phyloP scores from a whole-genome alignment of 2,888 invertebrate genomes.

The Arrhopalites spinosus region DNA sequence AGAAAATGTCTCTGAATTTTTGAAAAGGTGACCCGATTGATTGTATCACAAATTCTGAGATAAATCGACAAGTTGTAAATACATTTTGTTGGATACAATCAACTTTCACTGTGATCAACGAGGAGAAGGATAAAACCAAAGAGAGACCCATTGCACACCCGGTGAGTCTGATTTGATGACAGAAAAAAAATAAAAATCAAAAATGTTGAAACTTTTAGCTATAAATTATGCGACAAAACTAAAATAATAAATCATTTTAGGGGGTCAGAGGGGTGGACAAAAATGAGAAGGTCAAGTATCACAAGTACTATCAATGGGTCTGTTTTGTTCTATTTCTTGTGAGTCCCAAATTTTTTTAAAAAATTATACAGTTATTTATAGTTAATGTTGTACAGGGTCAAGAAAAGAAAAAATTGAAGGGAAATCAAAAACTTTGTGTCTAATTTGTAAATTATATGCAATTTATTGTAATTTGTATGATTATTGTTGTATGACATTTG shows the following conservation, averaged over 20 bases:
- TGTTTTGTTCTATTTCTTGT: conserved; percentile 31
- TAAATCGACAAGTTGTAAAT: conserved; percentile 30
- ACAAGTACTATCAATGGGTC: conserved; percentile 81
- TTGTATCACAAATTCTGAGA: conserved; percentile 67
- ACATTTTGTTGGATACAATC: conserved; percentile 82
- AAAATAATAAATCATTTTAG: too few species aligned
- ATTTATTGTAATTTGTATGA: background rate
- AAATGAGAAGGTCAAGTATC: conserved; percentile 82
- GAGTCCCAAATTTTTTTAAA: too few species aligned
- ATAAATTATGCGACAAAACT: too few species aligned
- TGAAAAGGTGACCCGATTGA: conserved; percentile 93
- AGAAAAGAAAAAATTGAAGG: too few species aligned
- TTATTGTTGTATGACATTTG: background rate
- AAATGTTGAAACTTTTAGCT: too few species aligned
- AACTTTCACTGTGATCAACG: conserved; percentile 88
- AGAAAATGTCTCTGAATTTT: too few species aligned
- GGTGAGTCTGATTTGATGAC: too few species aligned
- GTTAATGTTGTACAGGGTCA: too few species aligned
- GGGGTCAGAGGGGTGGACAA: conserved; percentile 81
- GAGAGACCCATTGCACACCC: conserved; percentile 59
- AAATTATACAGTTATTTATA: background rate
- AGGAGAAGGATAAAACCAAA: conserved; percentile 76
- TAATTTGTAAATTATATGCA: too few species aligned
- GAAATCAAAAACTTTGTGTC: too few species aligned
- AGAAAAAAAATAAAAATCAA: too few species aligned